Percentiles rank a stretch among this genome's conserved stretches.
phyloP scores from a whole-genome alignment of 2,888 invertebrate species.

The Magallana nippona region DNA sequence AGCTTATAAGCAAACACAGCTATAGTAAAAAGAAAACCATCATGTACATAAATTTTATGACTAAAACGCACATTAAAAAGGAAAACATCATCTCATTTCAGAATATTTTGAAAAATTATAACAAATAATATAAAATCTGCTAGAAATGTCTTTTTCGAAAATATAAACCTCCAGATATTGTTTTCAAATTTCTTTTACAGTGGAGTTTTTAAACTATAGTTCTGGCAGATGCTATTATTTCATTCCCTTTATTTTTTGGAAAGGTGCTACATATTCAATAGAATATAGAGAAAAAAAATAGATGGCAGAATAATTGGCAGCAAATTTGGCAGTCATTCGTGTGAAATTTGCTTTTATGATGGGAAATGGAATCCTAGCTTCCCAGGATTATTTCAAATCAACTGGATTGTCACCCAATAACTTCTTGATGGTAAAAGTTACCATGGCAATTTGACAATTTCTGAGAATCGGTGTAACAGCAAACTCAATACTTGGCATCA shows the following conservation, averaged over 20 bases:
- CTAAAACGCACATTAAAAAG: no score
- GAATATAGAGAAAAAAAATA: background rate
- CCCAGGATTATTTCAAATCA: slow-evolving; percentile 2
- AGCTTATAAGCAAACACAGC: no score
- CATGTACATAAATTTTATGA: no score
- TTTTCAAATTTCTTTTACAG: no score
- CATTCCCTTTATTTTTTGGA: background rate
- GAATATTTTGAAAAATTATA: no score
- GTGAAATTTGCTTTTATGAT: background rate
- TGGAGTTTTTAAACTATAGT: no score
- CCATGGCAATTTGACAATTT: slow-evolving; percentile 20
- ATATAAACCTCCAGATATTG: no score
- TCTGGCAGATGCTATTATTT: no score
- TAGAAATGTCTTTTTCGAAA: no score
- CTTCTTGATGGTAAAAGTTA: background rate
- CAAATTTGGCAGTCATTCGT: background rate
- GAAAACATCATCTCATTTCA: no score
- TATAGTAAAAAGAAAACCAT: no score
- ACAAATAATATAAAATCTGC: no score
- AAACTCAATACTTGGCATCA: slow-evolving; percentile 14
- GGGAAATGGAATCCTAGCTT: background rate
- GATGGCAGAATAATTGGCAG: background rate
- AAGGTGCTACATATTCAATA: background rate
- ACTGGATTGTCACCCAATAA: background rate
- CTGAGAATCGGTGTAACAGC: background rate